Evolutionary conservation across 2,888 invertebrate species (phyloP).

Genomic region (Drosophila tanythrix): DNA sequence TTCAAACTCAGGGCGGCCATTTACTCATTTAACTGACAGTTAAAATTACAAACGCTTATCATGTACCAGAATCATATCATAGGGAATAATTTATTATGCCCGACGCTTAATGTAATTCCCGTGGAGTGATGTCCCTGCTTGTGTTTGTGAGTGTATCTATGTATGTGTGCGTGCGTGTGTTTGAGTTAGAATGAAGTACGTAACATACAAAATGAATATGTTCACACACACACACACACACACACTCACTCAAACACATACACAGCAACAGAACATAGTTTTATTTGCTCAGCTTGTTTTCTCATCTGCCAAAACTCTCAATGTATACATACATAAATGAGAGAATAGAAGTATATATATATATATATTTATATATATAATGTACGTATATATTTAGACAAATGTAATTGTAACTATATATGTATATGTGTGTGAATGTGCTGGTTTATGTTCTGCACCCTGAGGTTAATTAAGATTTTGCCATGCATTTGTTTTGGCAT

Average conservation of each 20-base stretch:
- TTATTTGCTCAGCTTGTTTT: slow-evolving; percentile 73
- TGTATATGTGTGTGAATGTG: slow-evolving; percentile 28
- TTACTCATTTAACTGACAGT: slow-evolving; percentile 80
- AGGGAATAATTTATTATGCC: slow-evolving; percentile 80
- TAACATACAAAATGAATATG: slow-evolving; percentile 70
- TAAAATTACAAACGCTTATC: slow-evolving; percentile 81
- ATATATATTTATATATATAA: neutral
- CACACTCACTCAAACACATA: slow-evolving; percentile 14
- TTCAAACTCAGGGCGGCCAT: slow-evolving; percentile 36
- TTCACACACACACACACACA: slow-evolving; percentile 30
- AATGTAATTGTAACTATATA: slow-evolving; percentile 2
- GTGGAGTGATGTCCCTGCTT: slow-evolving; percentile 10
- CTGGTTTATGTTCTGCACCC: slow-evolving; percentile 69
- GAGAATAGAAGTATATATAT: neutral
- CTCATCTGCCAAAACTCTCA: slow-evolving; percentile 17
- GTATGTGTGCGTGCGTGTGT: slow-evolving; percentile 55
- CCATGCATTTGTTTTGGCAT: slow-evolving; percentile 71
- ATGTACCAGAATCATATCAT: slow-evolving; percentile 80
- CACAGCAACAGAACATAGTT: slow-evolving; percentile 48
- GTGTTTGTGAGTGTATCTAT: slow-evolving; percentile 10
- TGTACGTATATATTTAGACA: neutral
- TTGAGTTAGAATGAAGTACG: slow-evolving; percentile 76
- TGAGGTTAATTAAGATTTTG: slow-evolving; percentile 78
- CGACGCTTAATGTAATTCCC: slow-evolving; percentile 78
- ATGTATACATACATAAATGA: slow-evolving; percentile 3